phyloP scores from a whole-genome alignment of 2,797 vertebrate species.

The Siniperca scherzeri region DNA sequence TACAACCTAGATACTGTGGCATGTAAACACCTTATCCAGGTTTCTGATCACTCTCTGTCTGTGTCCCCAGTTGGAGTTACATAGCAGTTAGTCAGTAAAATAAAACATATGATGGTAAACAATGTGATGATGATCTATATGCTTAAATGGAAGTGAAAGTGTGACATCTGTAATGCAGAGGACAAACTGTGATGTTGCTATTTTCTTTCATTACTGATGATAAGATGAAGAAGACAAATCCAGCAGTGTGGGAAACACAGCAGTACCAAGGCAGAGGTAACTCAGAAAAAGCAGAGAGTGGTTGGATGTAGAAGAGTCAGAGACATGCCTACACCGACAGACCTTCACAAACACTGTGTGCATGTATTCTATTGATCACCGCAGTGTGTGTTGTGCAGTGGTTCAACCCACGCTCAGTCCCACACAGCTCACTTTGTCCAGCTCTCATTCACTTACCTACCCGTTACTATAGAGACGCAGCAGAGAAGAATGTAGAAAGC shows the following conservation, averaged over 20 bases:
- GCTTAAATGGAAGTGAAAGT: not conserved
- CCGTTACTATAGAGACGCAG: conserved; percentile 85
- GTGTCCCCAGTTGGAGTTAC: too few species aligned
- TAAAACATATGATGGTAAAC: not conserved
- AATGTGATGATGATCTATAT: not conserved
- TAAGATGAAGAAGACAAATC: not conserved
- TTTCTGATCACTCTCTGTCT: not conserved
- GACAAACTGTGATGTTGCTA: not conserved
- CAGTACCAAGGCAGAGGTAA: not conserved
- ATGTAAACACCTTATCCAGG: not conserved
- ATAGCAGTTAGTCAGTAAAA: not conserved
- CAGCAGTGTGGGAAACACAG: not conserved
- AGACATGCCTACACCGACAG: conserved; percentile 33
- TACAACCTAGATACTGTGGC: not conserved
- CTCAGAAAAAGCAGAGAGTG: not conserved
- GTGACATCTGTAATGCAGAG: not conserved
- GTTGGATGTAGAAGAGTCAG: conserved; percentile 18
- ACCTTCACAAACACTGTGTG: conserved; percentile 16
- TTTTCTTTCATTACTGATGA: not conserved
- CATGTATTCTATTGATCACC: conserved; percentile 36
- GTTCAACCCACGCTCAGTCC: conserved; percentile 68
- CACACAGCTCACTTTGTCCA: conserved; percentile 69
- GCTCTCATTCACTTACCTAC: conserved; percentile 78
- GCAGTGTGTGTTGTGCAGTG: conserved; percentile 61
- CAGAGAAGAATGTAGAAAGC: conserved; percentile 74